A percentile compares a stretch with the other conserved stretches of the same genome.
Conservation (phyloP, 2,113 vertebrate genomes). For the Promerops cafer region DNA sequence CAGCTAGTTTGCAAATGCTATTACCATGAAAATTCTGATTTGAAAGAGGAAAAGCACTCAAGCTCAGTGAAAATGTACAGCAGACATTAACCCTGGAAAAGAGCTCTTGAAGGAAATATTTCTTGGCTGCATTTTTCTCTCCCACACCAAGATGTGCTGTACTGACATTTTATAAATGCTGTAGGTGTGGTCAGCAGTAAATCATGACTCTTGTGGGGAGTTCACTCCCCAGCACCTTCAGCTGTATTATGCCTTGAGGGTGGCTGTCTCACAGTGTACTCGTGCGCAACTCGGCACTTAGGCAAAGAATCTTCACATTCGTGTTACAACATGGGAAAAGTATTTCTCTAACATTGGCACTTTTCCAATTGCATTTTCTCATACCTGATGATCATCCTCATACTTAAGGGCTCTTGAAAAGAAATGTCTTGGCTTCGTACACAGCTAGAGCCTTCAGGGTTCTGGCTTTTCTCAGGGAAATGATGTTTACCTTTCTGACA, state of each 20-base stretch:
- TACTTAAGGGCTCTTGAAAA: neutral
- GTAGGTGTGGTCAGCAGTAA: constrained; percentile 31
- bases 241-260: neutral
- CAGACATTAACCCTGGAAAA: neutral
- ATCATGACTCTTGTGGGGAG: constrained; percentile 22
- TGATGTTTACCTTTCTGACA: neutral
- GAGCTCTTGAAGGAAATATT: neutral
- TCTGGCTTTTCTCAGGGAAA: neutral
- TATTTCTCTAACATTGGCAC: neutral
- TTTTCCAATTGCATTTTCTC: constrained; percentile 45
- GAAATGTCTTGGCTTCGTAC: neutral
- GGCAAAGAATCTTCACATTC: neutral
- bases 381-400: neutral
- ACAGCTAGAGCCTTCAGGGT: neutral
- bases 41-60: neutral
- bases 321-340: constrained; percentile 43
- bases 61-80: neutral
- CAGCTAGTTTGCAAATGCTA: neutral
- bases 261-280: neutral
- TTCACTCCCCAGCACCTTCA: neutral
- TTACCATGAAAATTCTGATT: neutral
- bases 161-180: constrained; percentile 20
- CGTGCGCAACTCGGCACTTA: neutral
- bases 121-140: neutral
- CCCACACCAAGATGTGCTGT: constrained; percentile 41